Conservation (phyloP, 2,888 invertebrate species). For the Trachelus tabidus region DNA sequence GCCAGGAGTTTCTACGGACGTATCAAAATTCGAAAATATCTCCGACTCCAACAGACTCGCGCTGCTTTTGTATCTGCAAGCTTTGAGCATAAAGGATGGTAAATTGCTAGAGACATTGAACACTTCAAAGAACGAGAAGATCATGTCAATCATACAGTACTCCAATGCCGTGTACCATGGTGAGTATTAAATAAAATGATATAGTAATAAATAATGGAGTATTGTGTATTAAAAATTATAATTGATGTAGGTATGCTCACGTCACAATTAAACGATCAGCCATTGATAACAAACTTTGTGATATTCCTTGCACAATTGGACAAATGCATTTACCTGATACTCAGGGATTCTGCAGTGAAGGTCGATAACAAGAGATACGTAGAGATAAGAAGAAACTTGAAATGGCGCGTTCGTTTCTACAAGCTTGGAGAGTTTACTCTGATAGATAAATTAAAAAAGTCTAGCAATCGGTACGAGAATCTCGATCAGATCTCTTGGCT, state of each 20-base stretch:
- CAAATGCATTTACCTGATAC: constrained; percentile 62
- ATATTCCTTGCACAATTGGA: constrained; percentile 68
- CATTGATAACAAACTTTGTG: constrained; percentile 69
- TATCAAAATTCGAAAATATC: constrained; percentile 31
- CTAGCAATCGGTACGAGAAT: constrained; percentile 34
- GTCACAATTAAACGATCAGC: constrained; percentile 68
- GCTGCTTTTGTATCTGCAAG: constrained; percentile 67
- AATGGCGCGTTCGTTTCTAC: constrained; percentile 70
- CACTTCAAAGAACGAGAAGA: constrained; percentile 46
- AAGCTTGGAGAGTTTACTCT: constrained; percentile 60
- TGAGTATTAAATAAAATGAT: constrained; percentile 28
- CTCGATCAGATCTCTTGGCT: constrained; percentile 71
- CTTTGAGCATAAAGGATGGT: constrained; percentile 38
- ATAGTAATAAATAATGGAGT: neutral
- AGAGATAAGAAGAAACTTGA: constrained; percentile 67
- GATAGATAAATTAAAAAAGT: constrained; percentile 52
- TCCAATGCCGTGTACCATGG: constrained; percentile 66
- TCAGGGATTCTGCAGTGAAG: constrained; percentile 48
- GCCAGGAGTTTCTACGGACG: constrained; percentile 26
- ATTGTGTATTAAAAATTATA: constrained; percentile 1
- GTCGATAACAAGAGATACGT: constrained; percentile 65
- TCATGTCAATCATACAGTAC: constrained; percentile 68
- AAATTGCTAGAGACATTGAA: constrained; percentile 24
- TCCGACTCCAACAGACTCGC: constrained; percentile 64
- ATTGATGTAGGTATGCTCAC: constrained; percentile 61